phyloP scores from a whole-genome alignment of 2,888 invertebrate genomes.

The Mesorhabditis sp. region DNA sequence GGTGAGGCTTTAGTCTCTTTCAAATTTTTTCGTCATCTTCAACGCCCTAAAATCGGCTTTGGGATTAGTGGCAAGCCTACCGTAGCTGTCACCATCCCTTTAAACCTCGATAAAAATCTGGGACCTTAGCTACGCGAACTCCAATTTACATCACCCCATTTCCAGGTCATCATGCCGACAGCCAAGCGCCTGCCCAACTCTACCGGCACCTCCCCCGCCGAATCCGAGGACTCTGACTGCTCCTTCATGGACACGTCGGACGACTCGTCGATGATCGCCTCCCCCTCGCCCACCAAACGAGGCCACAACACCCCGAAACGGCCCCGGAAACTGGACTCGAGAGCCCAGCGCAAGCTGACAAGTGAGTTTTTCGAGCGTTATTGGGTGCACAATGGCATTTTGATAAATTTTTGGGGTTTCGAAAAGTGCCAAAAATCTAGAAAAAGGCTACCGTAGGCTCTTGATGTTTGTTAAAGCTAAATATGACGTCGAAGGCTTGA shows the following conservation, averaged over 20 bases:
- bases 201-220: neutral
- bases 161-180: neutral
- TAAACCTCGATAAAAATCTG: too few relatives aligned
- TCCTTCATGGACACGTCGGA: conserved; percentile 4
- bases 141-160: neutral
- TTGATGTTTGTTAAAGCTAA: too few relatives aligned
- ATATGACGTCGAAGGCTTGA: too few relatives aligned
- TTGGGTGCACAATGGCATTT: too few relatives aligned
- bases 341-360: neutral
- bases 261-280: neutral
- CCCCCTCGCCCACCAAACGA: conserved; percentile 2
- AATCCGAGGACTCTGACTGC: neutral
- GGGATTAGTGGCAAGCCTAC: neutral
- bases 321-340: neutral
- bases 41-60: neutral
- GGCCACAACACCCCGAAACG: neutral
- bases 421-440: too few relatives aligned
- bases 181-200: neutral
- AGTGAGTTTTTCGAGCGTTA: neutral
- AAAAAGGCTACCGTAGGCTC: too few relatives aligned
- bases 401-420: too few relatives aligned
- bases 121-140: neutral
- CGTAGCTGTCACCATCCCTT: too few relatives aligned
- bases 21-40: neutral
- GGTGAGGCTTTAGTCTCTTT: neutral